A percentile compares a stretch with the other conserved stretches of the same genome.
These are phyloP conservation scores for Leuciscus waleckii DNA, from an alignment of 2,797 vertebrate species.

Conservation along the genomic window DNA sequence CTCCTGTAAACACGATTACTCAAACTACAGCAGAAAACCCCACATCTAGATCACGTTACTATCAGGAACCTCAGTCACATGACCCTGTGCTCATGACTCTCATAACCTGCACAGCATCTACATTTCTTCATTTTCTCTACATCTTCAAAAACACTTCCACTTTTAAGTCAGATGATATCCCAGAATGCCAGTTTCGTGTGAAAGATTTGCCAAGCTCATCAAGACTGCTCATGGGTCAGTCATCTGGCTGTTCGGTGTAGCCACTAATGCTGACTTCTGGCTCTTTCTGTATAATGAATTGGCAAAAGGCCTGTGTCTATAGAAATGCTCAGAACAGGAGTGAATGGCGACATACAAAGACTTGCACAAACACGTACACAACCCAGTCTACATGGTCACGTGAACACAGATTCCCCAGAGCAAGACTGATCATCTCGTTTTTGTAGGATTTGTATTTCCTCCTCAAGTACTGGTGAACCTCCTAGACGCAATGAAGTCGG, in stretches of 20 bases:
- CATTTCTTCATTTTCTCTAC: constrained; percentile 28
- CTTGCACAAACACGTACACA: neutral
- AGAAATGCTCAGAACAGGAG: constrained; percentile 25
- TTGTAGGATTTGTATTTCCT: constrained; percentile 47
- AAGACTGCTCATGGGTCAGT: constrained; percentile 35
- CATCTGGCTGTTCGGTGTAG: constrained; percentile 24
- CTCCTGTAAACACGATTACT: neutral
- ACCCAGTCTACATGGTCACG: neutral
- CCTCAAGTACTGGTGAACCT: neutral
- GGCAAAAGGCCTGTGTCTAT: constrained; percentile 26
- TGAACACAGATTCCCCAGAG: neutral
- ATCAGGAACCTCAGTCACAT: neutral
- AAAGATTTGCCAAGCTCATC: constrained; percentile 41
- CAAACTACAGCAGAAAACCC: neutral
- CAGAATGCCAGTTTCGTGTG: neutral
- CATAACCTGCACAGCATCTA: neutral
- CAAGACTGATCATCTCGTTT: constrained; percentile 12
- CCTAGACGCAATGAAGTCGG: constrained; percentile 63
- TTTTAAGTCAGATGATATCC: constrained; percentile 9
- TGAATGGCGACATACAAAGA: constrained; percentile 28
- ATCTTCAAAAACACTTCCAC: constrained; percentile 52
- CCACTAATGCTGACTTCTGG: constrained; percentile 54
- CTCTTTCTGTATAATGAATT: constrained; percentile 65
- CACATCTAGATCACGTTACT: constrained; percentile 5
- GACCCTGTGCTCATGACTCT: constrained; percentile 27